Percentiles rank a stretch among this genome's conserved stretches.
Evolutionary conservation across 37 sponge, comb jelly and placozoan genomes (phyloP).

Genomic region (Axinella damicornis): DNA sequence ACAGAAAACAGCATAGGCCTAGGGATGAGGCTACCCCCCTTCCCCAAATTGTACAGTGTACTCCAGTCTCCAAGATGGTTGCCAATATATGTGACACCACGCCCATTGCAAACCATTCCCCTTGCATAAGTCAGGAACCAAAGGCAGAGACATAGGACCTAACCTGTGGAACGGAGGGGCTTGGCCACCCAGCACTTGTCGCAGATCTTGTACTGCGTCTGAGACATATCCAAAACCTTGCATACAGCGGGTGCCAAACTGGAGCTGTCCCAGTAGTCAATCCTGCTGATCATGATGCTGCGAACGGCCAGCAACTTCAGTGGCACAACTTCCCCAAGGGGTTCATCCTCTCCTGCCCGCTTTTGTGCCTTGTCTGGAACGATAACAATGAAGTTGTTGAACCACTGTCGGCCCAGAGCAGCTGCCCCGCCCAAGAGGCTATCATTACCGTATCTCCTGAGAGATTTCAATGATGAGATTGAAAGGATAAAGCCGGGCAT

Average conservation of each 20-base stretch:
- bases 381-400: too few species aligned
- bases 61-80: neutral
- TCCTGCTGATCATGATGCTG: neutral
- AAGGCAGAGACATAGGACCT: too few species aligned
- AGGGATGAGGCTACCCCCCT: too few species aligned
- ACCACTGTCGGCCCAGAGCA: too few species aligned
- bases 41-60: neutral
- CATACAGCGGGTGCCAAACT: neutral
- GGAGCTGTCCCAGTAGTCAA: conserved; percentile 1
- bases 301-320: conserved; percentile 12
- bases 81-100: too few species aligned
- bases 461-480: neutral
- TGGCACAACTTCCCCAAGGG: neutral
- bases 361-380: too few species aligned
- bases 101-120: too few species aligned
- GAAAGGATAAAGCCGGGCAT: neutral
- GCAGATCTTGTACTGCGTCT: conserved; percentile 9
- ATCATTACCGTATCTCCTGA: neutral
- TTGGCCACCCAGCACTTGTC: conserved; percentile 4
- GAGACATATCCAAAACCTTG: neutral
- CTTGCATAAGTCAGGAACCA: too few species aligned
- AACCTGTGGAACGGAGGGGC: too few species aligned
- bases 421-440: too few species aligned
- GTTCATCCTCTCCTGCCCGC: too few species aligned
- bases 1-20: too few species aligned